These are phyloP conservation scores for Brienomyrus longianalis DNA, from an alignment of 2,113 vertebrate species.

Conservation along the genomic window DNA sequence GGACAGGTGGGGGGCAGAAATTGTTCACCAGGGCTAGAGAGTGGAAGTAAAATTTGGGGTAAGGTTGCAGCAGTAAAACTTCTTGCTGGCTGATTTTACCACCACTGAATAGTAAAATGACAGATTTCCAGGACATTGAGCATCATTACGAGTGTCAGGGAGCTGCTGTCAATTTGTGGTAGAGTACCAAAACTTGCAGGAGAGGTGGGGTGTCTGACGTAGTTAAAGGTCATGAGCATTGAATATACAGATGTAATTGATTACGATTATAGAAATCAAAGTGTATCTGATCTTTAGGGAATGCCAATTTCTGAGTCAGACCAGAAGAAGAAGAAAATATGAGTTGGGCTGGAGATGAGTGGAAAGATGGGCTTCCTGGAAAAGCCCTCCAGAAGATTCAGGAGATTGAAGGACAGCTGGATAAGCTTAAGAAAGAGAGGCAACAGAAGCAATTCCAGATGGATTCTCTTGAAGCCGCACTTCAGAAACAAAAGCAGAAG, in stretches of 20 bases:
- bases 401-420: conserved; percentile 79
- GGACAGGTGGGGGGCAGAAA: too few species aligned
- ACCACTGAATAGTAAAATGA: too few species aligned
- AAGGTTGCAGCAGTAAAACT: background rate
- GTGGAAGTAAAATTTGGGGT: background rate
- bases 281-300: background rate
- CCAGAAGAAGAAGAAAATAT: conserved; percentile 47
- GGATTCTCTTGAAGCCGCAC: conserved; percentile 74
- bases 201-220: background rate
- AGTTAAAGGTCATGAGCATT: background rate
- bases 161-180: background rate
- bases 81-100: background rate
- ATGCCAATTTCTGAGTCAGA: conserved; percentile 6
- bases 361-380: conserved; percentile 83
- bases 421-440: conserved; percentile 82
- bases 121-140: background rate
- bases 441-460: conserved; percentile 83
- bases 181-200: background rate
- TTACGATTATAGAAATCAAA: background rate
- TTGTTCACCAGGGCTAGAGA: too few species aligned
- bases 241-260: background rate
- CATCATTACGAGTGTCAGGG: background rate
- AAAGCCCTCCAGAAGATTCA: conserved; percentile 84
- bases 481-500: conserved; percentile 90
- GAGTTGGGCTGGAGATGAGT: conserved; percentile 89